phyloP scores from a whole-genome alignment of 2,113 vertebrate species.

The Synodontis membranacea region DNA sequence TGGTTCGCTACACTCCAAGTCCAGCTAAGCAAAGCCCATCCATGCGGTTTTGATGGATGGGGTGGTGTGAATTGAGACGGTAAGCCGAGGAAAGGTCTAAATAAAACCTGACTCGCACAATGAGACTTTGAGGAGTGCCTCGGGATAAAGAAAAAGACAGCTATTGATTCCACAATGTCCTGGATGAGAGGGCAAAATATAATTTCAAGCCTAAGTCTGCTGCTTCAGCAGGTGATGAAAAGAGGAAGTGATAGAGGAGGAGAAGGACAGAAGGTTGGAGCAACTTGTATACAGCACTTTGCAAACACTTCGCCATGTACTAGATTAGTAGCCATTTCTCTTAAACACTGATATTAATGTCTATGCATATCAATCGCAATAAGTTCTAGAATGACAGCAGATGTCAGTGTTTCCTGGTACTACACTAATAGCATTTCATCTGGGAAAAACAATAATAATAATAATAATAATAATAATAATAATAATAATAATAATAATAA shows the following conservation, averaged over 20 bases:
- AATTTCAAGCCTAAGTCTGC: slow-evolving; percentile 54
- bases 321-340: too few species aligned
- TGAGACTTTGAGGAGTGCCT: slow-evolving; percentile 57
- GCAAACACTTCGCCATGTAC: not conserved
- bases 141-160: slow-evolving; percentile 59
- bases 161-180: slow-evolving; percentile 62
- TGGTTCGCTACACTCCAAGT: slow-evolving; percentile 23
- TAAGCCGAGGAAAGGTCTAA: slow-evolving; percentile 61
- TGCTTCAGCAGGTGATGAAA: slow-evolving; percentile 42
- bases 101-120: slow-evolving; percentile 68
- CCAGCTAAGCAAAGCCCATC: slow-evolving; percentile 58
- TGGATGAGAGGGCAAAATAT: slow-evolving; percentile 59
- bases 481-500: too few species aligned
- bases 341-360: not conserved
- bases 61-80: slow-evolving; percentile 61
- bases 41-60: slow-evolving; percentile 66
- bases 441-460: not conserved
- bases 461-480: too few species aligned
- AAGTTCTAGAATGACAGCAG: not conserved
- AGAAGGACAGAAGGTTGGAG: not conserved
- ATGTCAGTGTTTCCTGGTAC: not conserved
- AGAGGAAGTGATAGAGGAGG: slow-evolving; percentile 6
- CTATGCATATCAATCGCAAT: not conserved
- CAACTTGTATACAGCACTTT: not conserved
- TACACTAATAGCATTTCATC: not conserved